Evolutionary conservation across 1,140 invertebrate species (phyloP).

Genomic region (Myzus persicae): DNA sequence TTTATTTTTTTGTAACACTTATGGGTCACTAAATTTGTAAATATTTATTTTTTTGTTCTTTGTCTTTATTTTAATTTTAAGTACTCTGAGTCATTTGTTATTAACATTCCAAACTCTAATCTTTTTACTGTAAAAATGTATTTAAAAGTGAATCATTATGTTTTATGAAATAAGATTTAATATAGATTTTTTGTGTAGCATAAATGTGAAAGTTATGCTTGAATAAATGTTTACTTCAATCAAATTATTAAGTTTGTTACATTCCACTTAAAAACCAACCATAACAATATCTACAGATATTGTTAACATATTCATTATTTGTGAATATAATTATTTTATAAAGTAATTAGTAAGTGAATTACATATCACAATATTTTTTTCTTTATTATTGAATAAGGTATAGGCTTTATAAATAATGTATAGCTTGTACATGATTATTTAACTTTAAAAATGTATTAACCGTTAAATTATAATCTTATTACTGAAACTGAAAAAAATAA

Average conservation of each 20-base stretch:
- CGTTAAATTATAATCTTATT: too few relatives aligned
- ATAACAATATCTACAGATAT: neutral
- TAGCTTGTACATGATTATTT: neutral
- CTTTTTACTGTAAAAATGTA: too few relatives aligned
- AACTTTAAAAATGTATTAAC: too few relatives aligned
- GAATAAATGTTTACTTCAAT: neutral
- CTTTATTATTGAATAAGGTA: neutral
- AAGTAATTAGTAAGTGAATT: neutral
- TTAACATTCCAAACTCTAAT: too few relatives aligned
- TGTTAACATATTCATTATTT: neutral
- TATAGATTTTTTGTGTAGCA: neutral
- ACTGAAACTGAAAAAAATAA: too few relatives aligned
- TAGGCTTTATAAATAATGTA: neutral
- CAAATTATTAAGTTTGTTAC: neutral
- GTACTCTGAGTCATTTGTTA: neutral
- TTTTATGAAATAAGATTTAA: neutral
- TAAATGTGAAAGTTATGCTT: neutral
- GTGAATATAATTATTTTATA: neutral
- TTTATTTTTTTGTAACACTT: neutral
- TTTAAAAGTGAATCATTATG: neutral
- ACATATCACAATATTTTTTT: neutral
- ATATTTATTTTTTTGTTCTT: neutral
- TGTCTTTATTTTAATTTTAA: neutral
- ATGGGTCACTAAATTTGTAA: neutral
- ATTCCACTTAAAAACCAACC: neutral